Base-by-base conservation (phyloP, 2,113 vertebrate species). In the Gymnobelideus leadbeateri region DNA sequence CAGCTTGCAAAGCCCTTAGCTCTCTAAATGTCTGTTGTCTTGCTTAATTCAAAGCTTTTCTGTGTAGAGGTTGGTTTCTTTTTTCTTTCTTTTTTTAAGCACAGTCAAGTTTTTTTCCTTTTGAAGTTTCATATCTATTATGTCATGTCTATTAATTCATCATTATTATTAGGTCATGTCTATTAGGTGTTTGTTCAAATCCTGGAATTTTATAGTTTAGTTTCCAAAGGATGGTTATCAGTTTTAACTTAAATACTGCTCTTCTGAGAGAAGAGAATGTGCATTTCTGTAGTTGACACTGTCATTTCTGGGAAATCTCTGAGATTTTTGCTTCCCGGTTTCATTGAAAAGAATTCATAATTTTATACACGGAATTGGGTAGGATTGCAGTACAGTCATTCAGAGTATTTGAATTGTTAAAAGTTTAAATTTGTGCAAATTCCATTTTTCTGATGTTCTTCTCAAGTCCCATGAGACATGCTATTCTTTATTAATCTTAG, bases 241-340 rank as follows among this genome's bases (percentile, higher is more conserved):
- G n/a, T 31, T 68, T 96, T 47, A 93, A 50, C 90, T 97, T 89
- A 95, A 96, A 93, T 89, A 28, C 28, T 91, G 51, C 49, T 96
- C 94, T 94, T 98, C 93, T 53, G 51, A 93, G 57, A 94, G 92
- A 43, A 95, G 51, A 94, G 90, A 96, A 96, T 90, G 91, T 94
- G 89, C 68, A 92, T 97, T 97, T 97, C 52, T 94, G 3, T 91
- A n/a, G 49, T 95, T 84, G 92, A 49, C 61, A 8, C 92, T 96
- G 47, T 50, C 84, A 95, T 95, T 96, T 96, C 47, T 92, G 93
- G 89, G 92, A 95, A 96, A 94, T 89, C 47, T 89, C 89, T 93
- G n/a, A 96, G 93, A 84, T 91, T 96, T 97, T 96, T 94, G 25
- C 1, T 84, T 97, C 28, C 8, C 89, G 3, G 90, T 94, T 96